Evolutionary conservation across 2,113 vertebrate species (phyloP).

Genomic region (Tupaia tana): DNA sequence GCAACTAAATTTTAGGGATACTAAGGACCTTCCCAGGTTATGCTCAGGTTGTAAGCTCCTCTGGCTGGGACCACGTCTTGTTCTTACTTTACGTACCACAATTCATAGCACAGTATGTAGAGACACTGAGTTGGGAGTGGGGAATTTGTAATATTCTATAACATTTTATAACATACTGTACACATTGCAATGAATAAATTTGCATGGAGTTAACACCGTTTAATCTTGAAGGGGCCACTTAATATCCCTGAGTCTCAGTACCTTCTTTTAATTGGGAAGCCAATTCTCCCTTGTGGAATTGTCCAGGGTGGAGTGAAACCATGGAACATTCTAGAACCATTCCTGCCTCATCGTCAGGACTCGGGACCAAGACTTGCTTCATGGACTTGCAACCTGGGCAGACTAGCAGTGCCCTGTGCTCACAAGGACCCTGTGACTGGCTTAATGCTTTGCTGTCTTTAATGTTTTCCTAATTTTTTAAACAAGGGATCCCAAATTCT

Average conservation of each 20-base stretch:
- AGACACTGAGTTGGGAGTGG: neutral
- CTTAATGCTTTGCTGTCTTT: neutral
- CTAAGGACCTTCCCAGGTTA: neutral
- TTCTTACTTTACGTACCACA: neutral
- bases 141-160: too few species aligned
- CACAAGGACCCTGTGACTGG: neutral
- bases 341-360: neutral
- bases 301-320: neutral
- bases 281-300: neutral
- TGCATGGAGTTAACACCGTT: neutral
- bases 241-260: neutral
- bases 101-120: neutral
- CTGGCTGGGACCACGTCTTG: neutral
- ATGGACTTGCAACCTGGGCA: neutral
- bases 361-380: neutral
- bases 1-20: neutral
- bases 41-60: neutral
- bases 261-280: neutral
- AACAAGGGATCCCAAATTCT: neutral
- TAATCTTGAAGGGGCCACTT: neutral
- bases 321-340: neutral
- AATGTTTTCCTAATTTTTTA: neutral
- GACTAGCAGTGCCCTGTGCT: rapidly evolving
- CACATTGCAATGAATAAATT: neutral
- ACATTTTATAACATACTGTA: neutral